Conservation (phyloP, 2,113 vertebrate genomes). For the Grus americana region DNA sequence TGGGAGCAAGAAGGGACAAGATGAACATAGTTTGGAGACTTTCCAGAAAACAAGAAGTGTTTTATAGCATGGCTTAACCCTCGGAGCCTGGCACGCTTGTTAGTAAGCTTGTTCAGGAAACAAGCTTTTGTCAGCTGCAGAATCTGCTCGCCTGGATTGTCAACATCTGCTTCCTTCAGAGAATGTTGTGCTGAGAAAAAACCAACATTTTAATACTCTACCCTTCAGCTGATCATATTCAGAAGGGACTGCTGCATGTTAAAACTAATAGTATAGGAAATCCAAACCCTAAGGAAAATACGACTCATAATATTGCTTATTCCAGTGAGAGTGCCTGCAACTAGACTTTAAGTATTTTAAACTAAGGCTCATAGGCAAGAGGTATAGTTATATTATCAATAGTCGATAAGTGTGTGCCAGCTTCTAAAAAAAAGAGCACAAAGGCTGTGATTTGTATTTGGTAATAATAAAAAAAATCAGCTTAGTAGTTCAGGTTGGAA, state of each 20-base stretch:
- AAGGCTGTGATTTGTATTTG: background rate
- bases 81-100: background rate
- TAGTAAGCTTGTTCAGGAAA: constrained; percentile 26
- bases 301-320: background rate
- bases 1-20: background rate
- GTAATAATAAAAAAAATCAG: background rate
- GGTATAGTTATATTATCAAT: background rate
- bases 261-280: background rate
- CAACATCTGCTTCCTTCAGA: background rate
- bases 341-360: background rate
- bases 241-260: background rate
- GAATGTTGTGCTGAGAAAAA: background rate
- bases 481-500: background rate
- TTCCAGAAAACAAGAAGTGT: background rate
- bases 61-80: constrained; percentile 11
- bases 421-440: background rate
- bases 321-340: background rate
- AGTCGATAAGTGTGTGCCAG: background rate
- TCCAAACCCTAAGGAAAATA: background rate
- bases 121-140: background rate
- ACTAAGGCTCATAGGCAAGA: background rate
- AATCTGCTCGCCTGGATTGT: background rate
- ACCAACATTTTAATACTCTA: background rate
- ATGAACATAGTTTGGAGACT: background rate
- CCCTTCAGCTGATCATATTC: background rate